Percentiles rank a stretch among this genome's conserved stretches.
Conservation (phyloP, 2,888 invertebrate species). For the Leptinotarsa rubiginosa region DNA sequence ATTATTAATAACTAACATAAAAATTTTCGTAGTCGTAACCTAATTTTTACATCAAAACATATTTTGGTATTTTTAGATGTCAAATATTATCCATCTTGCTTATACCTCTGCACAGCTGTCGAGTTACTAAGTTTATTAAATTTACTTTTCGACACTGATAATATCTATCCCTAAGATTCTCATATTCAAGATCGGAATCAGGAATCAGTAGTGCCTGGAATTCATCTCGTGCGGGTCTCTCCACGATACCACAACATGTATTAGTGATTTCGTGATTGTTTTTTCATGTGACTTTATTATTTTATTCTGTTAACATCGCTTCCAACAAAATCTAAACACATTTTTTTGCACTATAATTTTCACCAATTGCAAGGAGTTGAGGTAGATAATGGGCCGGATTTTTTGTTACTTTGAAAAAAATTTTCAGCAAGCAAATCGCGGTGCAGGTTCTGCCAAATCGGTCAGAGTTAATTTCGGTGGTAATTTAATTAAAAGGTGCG, state of each 20-base stretch:
- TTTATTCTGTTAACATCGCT: conserved; percentile 28
- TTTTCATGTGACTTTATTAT: conserved; percentile 41
- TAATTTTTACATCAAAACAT: conserved; percentile 62
- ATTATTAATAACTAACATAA: conserved; percentile 53
- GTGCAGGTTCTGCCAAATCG: neutral
- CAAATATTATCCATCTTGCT: conserved; percentile 63
- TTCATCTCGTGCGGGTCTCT: conserved; percentile 40
- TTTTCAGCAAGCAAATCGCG: neutral
- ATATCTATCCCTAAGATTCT: conserved; percentile 51
- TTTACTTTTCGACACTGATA: conserved; percentile 53
- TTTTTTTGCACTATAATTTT: conserved; percentile 23
- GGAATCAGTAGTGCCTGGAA: conserved; percentile 54
- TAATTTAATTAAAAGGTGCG: neutral
- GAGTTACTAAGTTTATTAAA: conserved; percentile 55
- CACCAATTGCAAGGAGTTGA: conserved; percentile 22
- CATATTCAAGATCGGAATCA: conserved; percentile 43
- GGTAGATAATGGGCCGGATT: conserved; percentile 19
- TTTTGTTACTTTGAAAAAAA: neutral
- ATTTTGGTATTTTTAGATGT: conserved; percentile 65
- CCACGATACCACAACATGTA: conserved; percentile 38
- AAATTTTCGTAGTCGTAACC: conserved; percentile 53
- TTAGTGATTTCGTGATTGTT: conserved; percentile 39
- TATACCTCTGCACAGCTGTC: conserved; percentile 63
- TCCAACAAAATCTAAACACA: conserved; percentile 38
- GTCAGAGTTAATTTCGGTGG: neutral